Base-by-base conservation (phyloP, 2,113 vertebrate species). In the Aleadryas rufinucha region DNA sequence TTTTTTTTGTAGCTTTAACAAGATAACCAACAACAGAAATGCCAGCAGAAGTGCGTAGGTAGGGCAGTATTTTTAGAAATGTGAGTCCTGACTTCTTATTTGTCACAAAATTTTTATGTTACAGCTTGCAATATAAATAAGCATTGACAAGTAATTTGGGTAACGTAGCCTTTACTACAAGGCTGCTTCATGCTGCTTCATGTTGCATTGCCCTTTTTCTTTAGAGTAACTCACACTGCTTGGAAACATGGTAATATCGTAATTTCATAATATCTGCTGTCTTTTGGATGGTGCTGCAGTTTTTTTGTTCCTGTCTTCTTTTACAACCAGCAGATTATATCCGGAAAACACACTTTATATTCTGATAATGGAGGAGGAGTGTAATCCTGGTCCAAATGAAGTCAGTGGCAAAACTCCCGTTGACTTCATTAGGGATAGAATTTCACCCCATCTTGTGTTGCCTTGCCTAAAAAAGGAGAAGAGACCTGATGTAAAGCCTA, bases 381-480 rank as follows among this genome's bases (percentile, higher is more conserved):
- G 72, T 50, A 92, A 79, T 42, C 41, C 33, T 89, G n/a, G 61
- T 90, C 72, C 88, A 89, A 87, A 69, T 96, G 92, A 97, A 95
- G 90, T 96, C 95, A 93, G 80, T 94, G 92, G 57, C 80, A 92
- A 93, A 96, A 94, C 44, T 93, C 90, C 93, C 5, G 0, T 91
- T 92, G 95, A 94, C 80, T 96, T 96, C 94, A 96, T 60, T 92
- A 64, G 56, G 80, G 83, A 90, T 90, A 94, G 86, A 82, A 92
- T 97, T 96, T 96, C 96, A 87, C 83, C 18, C 86, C 37, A 90
- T 91, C 68, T 92, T 86, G 26, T 84, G 54, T 77, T 94, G 76
- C 44, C 57, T 93, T 96, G 93, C 88, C 95, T 94, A 93, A 96
- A 97, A 97, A 97, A 89, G 96, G 93, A 94, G 91, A 94, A 90